Evolutionary conservation across 2,888 invertebrate genomes (phyloP).

Genomic region (Pollenia angustigena): DNA sequence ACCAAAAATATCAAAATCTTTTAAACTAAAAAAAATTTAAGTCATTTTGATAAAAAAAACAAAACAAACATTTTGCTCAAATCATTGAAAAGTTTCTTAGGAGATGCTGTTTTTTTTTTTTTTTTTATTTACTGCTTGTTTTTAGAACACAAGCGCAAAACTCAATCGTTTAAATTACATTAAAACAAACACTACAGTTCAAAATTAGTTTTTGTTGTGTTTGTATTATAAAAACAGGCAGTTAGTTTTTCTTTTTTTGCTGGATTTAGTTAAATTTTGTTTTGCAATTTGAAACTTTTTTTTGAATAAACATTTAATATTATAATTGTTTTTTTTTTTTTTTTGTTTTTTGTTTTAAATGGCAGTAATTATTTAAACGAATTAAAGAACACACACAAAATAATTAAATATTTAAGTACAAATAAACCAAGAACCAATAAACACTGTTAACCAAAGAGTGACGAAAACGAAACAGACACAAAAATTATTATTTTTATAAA

Average conservation of each 20-base stretch:
- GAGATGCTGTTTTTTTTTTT: neutral
- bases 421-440: conserved; percentile 53
- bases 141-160: too few relatives aligned
- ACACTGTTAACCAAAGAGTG: conserved; percentile 45
- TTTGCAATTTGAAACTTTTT: conserved; percentile 14
- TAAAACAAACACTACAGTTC: too few relatives aligned
- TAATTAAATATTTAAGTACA: conserved; percentile 32
- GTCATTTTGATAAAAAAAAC: neutral
- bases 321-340: conserved; percentile 44
- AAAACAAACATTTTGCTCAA: neutral
- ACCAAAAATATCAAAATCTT: too few relatives aligned
- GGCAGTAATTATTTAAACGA: conserved; percentile 46
- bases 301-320: conserved; percentile 52
- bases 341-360: conserved; percentile 53
- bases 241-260: conserved; percentile 20
- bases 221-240: too few relatives aligned
- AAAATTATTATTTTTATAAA: neutral
- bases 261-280: conserved; percentile 22
- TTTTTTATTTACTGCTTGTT: neutral
- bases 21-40: too few relatives aligned
- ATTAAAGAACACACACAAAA: conserved; percentile 37
- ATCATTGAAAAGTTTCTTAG: neutral
- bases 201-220: too few relatives aligned
- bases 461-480: conserved; percentile 32
- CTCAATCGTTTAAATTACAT: too few relatives aligned